Base-by-base conservation (phyloP, 2,113 vertebrate genomes). In the Thomomys bottae region DNA sequence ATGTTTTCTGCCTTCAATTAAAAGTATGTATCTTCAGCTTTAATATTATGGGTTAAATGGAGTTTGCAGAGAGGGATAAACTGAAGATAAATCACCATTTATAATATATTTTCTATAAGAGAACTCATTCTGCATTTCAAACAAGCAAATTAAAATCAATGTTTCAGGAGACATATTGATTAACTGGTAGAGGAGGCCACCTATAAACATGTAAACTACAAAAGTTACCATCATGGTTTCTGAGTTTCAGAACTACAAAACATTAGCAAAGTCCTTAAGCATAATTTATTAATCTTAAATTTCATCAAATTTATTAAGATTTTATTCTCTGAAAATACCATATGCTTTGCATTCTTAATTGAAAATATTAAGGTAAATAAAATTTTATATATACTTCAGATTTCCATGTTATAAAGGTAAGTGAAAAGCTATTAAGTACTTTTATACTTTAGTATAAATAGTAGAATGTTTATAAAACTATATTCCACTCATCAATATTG, bases 81-180 rank as follows among this genome's bases (percentile, higher is more conserved):
- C 34, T 64, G 34, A 89, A 90, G 92, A 80, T 23, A 49, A 94
- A 68, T 3, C 11, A 82, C 32, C 8, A 82, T 87, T 87, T 89
- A 77, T 6, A 72, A 61, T 64, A 30, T 30, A 67, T 75, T 92
- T 79, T 72, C 26, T 78, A 3, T 54, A 92, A 87, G 38, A 77
- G 88, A 95, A 83, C 45, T 66, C 40, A 90, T 70, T 84, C 36
- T 66, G 21, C 81, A 17, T 82, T 95, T 68, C 64, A 91, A 78
- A 75, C 17, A 84, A 72, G 20, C 0, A 2, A 90, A 42, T 88
- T 92, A 85, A 1, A 89, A 78, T 59, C 28, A 93, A 85, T 57
- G 45, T 71, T 90, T 85, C 54, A 85, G 45, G 89, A 87, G 38
- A 61, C 3, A 20, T 87, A 87, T 82, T 92, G 87, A 9, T 34